These are phyloP conservation scores for Teleopsis dalmanni DNA, from an alignment of 1,140 invertebrate genomes.

Conservation along the genomic window DNA sequence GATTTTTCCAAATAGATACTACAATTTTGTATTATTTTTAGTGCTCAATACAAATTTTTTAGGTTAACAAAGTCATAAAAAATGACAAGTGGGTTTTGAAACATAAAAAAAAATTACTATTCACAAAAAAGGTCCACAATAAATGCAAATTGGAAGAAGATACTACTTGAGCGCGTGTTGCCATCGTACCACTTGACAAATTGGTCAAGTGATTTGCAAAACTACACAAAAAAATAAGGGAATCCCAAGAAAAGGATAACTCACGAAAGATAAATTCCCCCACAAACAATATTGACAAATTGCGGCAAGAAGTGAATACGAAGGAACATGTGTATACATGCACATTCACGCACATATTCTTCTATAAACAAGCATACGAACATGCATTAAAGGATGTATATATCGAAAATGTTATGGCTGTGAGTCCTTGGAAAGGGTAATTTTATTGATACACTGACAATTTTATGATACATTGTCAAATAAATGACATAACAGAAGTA, in stretches of 20 bases:
- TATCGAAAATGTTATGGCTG: no score
- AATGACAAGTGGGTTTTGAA: no score
- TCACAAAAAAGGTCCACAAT: no score
- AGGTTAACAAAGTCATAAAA: no score
- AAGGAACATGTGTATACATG: not conserved
- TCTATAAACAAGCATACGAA: no score
- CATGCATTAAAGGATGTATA: not conserved
- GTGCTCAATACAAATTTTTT: no score
- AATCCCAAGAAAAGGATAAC: not conserved
- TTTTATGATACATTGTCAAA: not conserved
- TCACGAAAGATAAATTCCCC: not conserved
- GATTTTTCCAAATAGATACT: no score
- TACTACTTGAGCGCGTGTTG: no score
- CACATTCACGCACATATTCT: not conserved
- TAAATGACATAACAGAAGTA: no score
- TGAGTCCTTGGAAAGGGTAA: no score
- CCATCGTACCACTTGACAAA: constrained; percentile 14
- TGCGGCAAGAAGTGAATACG: not conserved
- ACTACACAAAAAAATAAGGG: not conserved
- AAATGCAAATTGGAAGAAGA: not conserved
- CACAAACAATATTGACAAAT: not conserved
- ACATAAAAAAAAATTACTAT: no score
- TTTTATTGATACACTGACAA: constrained; percentile 4
- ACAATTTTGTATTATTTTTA: no score
- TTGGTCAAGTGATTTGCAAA: constrained; percentile 12